Percentiles rank a stretch among this genome's conserved stretches.
Evolutionary conservation across 23 tunicate genomes (phyloP).

Genomic region (Trididemnum clinides): DNA sequence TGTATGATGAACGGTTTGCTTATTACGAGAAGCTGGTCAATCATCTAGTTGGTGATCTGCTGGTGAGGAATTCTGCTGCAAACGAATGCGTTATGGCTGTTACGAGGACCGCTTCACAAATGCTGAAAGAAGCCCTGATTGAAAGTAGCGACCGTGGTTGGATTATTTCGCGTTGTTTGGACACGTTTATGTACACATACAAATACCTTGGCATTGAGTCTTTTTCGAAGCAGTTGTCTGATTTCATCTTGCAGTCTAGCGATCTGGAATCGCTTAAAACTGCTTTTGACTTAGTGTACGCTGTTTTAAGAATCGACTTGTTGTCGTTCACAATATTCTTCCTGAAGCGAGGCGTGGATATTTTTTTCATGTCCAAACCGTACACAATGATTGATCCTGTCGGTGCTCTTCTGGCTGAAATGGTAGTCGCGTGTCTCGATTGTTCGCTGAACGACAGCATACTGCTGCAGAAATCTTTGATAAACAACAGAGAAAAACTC

Average conservation of each 20-base stretch:
- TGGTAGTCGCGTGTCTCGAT: constrained; percentile 66
- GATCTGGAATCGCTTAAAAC: constrained; percentile 26
- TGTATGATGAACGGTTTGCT: constrained; percentile 41
- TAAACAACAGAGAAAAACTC: not conserved
- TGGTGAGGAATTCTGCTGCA: not conserved
- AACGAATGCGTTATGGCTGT: not conserved
- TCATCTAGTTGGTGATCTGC: constrained; percentile 26
- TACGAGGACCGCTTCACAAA: not conserved
- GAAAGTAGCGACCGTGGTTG: constrained; percentile 35
- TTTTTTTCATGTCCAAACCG: constrained; percentile 32
- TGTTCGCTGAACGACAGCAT: constrained; percentile 48
- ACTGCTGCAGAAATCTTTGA: constrained; percentile 51
- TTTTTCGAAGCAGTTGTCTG: constrained; percentile 45
- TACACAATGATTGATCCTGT: constrained; percentile 46
- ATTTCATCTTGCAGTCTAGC: constrained; percentile 43
- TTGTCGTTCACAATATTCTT: constrained; percentile 51
- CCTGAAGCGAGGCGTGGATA: constrained; percentile 50
- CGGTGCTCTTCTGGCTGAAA: constrained; percentile 51
- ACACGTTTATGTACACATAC: constrained; percentile 13
- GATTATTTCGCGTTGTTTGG: constrained; percentile 10
- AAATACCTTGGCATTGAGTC: constrained; percentile 26
- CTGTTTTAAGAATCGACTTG: constrained; percentile 56
- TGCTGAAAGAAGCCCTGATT: constrained; percentile 11
- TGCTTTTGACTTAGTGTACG: constrained; percentile 41
- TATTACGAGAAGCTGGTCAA: constrained; percentile 8